A percentile compares a stretch with the other conserved stretches of the same genome.
These are phyloP conservation scores for Porites divaricata DNA, from an alignment of 92 coral and sea anemone species.

Conservation along the genomic window DNA sequence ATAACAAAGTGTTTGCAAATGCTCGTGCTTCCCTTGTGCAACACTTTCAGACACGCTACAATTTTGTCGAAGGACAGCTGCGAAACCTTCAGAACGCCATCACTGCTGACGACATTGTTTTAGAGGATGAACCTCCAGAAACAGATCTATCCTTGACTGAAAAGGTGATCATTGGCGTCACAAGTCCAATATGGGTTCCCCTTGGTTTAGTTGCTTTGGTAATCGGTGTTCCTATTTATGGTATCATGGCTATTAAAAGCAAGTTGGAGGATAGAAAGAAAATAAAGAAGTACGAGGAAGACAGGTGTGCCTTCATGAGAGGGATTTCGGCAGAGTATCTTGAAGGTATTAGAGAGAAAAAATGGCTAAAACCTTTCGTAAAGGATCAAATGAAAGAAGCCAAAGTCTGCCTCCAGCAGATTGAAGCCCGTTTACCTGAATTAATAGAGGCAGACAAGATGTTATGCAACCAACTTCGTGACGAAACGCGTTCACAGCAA, in stretches of 20 bases:
- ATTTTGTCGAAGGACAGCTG: slow-evolving; percentile 1
- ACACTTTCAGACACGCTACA: neutral
- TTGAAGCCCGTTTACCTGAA: slow-evolving; percentile 19
- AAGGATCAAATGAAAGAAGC: slow-evolving; percentile 26
- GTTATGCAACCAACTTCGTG: slow-evolving; percentile 10
- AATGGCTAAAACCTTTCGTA: neutral
- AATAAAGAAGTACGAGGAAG: neutral
- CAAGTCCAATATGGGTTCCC: slow-evolving; percentile 41
- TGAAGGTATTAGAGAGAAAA: neutral
- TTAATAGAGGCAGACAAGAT: slow-evolving; percentile 25
- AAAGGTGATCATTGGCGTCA: slow-evolving; percentile 1
- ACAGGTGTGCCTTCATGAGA: slow-evolving; percentile 15
- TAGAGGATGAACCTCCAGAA: neutral
- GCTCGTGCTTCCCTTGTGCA: slow-evolving; percentile 14
- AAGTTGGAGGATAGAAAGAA: neutral
- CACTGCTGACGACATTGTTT: neutral
- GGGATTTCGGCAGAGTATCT: slow-evolving; percentile 1
- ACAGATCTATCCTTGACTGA: neutral
- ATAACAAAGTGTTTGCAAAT: slow-evolving; percentile 12
- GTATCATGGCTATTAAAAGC: slow-evolving; percentile 10
- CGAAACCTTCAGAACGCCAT: neutral
- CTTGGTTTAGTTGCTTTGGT: slow-evolving; percentile 21
- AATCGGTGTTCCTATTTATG: slow-evolving; percentile 24
- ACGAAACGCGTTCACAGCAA: slow-evolving; percentile 4
- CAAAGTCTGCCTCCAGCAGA: neutral